Conservation (phyloP, 35 echinoderm and acorn worm genomes). For the Stichopus chloronotus region DNA sequence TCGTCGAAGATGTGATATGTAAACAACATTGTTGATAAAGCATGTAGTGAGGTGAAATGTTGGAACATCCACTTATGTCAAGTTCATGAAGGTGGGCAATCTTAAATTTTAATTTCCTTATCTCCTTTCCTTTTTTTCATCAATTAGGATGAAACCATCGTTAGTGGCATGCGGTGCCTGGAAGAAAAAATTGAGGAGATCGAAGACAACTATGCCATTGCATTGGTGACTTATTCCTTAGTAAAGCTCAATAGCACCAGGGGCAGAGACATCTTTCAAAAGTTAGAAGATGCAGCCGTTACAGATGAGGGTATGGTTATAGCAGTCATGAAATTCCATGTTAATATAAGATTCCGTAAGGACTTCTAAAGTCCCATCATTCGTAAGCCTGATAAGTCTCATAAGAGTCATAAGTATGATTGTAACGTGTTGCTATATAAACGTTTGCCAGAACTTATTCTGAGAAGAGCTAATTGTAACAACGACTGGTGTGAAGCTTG, state of each 20-base stretch:
- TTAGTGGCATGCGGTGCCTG: slow-evolving; percentile 25
- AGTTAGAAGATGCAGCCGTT: slow-evolving; percentile 39
- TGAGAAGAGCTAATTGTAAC: too few species aligned
- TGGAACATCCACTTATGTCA: too few species aligned
- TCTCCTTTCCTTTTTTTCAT: not conserved
- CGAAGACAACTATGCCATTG: slow-evolving; percentile 54
- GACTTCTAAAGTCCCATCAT: not conserved
- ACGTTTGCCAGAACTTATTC: too few species aligned
- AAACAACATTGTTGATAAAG: too few species aligned
- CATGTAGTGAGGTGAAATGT: too few species aligned
- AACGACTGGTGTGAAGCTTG: too few species aligned
- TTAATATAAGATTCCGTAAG: not conserved
- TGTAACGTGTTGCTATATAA: too few species aligned
- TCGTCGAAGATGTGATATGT: too few species aligned
- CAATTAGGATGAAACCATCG: slow-evolving; percentile 51
- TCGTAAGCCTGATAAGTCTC: too few species aligned
- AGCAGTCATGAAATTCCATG: too few species aligned
- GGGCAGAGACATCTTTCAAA: not conserved
- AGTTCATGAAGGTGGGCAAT: too few species aligned
- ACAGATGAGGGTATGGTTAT: slow-evolving; percentile 45
- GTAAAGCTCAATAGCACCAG: slow-evolving; percentile 9
- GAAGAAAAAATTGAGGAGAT: not conserved
- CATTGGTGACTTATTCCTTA: slow-evolving; percentile 61
- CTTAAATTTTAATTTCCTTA: not conserved
- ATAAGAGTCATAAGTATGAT: too few species aligned